A percentile compares a stretch with the other conserved stretches of the same genome.
phyloP scores from a whole-genome alignment of 2,113 vertebrate genomes.

The Chelonoidis abingdonii region DNA sequence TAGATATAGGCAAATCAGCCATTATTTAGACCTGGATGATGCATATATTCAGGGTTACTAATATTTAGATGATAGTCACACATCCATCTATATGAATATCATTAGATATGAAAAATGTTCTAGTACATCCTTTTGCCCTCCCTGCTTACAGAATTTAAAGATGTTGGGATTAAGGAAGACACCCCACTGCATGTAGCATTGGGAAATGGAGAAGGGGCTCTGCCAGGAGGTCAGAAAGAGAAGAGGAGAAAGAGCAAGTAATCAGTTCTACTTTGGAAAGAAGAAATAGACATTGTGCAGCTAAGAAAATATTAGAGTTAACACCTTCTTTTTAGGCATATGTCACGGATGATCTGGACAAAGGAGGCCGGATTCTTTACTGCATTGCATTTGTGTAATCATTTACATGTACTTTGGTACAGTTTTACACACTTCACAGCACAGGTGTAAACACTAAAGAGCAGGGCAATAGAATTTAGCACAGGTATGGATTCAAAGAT shows the following conservation, averaged over 20 bases:
- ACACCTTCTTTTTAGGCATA: not conserved
- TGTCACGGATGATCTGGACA: not conserved
- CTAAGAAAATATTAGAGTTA: not conserved
- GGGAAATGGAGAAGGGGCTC: not conserved
- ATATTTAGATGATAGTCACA: not conserved
- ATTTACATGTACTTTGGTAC: not conserved
- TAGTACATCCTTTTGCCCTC: not conserved
- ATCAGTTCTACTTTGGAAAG: accelerated
- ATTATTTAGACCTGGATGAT: not conserved
- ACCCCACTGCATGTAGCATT: not conserved
- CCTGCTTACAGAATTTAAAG: not conserved
- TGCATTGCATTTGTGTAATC: not conserved
- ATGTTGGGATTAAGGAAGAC: not conserved
- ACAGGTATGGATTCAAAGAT: too few relatives aligned
- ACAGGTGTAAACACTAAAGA: too few relatives aligned
- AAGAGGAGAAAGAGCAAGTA: not conserved
- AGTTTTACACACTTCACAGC: not conserved
- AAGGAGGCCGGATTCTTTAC: not conserved
- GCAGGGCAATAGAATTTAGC: too few relatives aligned
- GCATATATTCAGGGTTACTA: not conserved
- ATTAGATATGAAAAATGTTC: not conserved
- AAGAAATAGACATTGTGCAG: not conserved
- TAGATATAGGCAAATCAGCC: not conserved
- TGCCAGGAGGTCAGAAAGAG: not conserved
- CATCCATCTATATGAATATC: accelerated